Conservation (phyloP, 2,888 invertebrate genomes). For the Serripes groenlandicus region DNA sequence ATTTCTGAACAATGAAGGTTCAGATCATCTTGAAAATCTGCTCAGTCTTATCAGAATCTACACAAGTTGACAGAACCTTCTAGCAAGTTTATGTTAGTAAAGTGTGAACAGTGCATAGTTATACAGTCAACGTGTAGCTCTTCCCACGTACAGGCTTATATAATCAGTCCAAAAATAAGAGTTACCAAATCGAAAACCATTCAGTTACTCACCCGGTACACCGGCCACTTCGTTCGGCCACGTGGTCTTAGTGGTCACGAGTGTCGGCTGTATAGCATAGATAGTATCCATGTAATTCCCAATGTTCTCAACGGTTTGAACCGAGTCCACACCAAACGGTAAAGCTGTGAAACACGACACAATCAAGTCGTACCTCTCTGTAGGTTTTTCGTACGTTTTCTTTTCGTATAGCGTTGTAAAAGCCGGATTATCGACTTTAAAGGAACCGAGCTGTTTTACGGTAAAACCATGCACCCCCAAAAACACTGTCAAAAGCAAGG, state of each 20-base stretch:
- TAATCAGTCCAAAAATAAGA: no score
- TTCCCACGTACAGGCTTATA: no score
- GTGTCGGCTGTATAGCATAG: conserved; percentile 2
- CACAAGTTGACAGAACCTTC: no score
- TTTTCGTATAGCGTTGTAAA: conserved; percentile 39
- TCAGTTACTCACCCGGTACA: conserved; percentile 28
- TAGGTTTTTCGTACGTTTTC: not conserved
- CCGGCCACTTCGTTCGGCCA: conserved; percentile 48
- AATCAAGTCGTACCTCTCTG: conserved; percentile 30
- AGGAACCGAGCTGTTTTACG: conserved; percentile 29
- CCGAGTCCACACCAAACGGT: conserved; percentile 36
- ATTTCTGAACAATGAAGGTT: no score
- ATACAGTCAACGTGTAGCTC: no score
- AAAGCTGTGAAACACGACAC: conserved; percentile 35
- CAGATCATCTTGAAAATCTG: no score
- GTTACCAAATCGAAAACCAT: not conserved
- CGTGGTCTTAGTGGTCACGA: conserved; percentile 36
- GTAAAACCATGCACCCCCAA: not conserved
- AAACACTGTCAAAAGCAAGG: not conserved
- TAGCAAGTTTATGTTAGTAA: no score
- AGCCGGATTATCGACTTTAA: conserved; percentile 37
- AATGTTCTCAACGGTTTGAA: conserved; percentile 26
- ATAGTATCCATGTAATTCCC: conserved; percentile 31
- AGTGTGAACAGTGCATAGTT: no score
- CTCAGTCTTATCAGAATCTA: no score